phyloP scores from a whole-genome alignment of 1,140 invertebrate genomes.

The Apis laboriosa region DNA sequence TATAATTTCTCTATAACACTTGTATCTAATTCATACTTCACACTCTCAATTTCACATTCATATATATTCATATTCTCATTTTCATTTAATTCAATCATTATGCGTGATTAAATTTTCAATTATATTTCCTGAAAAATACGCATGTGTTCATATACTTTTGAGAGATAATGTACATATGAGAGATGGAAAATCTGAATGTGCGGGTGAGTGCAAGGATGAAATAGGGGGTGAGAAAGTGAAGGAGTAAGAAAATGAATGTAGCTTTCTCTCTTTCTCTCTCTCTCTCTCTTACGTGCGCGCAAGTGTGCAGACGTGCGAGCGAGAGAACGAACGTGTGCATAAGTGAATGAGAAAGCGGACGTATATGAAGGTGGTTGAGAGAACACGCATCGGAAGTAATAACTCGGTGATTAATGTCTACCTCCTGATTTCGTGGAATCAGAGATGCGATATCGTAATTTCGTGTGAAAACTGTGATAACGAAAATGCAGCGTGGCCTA shows the following conservation, averaged over 20 bases:
- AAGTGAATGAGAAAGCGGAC: neutral
- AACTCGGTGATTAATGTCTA: conserved; percentile 32
- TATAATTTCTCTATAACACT: no score
- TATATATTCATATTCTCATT: neutral
- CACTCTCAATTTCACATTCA: neutral
- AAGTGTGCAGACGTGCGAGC: neutral
- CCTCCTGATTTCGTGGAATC: conserved; percentile 14
- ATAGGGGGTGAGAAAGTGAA: neutral
- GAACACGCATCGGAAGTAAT: conserved; percentile 25
- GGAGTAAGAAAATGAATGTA: neutral
- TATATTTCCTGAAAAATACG: neutral
- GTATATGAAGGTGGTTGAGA: neutral
- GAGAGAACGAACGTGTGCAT: neutral
- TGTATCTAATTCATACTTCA: no score
- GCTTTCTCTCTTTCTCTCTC: no score
- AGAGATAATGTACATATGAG: neutral
- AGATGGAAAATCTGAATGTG: conserved; percentile 7
- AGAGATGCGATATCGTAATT: neutral
- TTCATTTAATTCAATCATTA: no score
- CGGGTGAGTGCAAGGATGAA: neutral
- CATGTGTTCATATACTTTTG: neutral
- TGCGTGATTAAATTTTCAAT: neutral
- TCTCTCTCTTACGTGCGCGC: no score
- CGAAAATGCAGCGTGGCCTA: neutral
- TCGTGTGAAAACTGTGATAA: neutral